These are phyloP conservation scores for Prunella himalayana DNA, from an alignment of 2,113 vertebrate species.

Conservation along the genomic window DNA sequence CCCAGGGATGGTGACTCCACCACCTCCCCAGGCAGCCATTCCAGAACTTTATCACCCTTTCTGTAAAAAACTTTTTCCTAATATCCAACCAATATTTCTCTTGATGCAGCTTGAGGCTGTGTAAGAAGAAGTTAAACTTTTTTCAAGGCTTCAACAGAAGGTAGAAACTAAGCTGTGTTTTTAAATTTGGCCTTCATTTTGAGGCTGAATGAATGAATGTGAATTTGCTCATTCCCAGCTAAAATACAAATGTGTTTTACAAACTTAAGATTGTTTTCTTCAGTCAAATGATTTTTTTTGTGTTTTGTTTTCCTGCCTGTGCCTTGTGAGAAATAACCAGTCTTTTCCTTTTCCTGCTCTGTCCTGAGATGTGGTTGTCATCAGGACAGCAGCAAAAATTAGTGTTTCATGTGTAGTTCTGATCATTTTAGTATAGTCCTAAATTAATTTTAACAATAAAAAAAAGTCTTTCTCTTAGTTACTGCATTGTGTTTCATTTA, in stretches of 20 bases:
- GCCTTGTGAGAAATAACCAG: not conserved
- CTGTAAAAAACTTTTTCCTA: too few species aligned
- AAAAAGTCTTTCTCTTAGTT: not conserved
- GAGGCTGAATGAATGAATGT: not conserved
- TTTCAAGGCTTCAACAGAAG: not conserved
- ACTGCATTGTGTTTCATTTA: not conserved
- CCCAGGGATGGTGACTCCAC: too few species aligned
- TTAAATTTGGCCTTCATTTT: not conserved
- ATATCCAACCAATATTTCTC: too few species aligned
- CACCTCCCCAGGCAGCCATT: too few species aligned
- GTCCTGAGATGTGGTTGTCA: not conserved
- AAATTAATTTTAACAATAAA: not conserved
- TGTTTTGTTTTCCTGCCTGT: not conserved
- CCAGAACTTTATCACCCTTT: too few species aligned
- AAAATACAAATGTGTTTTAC: not conserved
- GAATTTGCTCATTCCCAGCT: not conserved
- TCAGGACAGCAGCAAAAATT: not conserved
- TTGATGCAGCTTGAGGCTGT: too few species aligned
- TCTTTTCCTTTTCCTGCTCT: not conserved
- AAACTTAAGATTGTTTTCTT: not conserved
- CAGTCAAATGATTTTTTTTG: accelerated
- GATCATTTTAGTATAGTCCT: not conserved
- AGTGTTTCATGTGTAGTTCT: not conserved
- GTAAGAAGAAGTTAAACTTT: not conserved
- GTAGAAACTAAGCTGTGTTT: not conserved